Evolutionary conservation across 1,140 invertebrate genomes (phyloP).

Genomic region (Lerema accius): DNA sequence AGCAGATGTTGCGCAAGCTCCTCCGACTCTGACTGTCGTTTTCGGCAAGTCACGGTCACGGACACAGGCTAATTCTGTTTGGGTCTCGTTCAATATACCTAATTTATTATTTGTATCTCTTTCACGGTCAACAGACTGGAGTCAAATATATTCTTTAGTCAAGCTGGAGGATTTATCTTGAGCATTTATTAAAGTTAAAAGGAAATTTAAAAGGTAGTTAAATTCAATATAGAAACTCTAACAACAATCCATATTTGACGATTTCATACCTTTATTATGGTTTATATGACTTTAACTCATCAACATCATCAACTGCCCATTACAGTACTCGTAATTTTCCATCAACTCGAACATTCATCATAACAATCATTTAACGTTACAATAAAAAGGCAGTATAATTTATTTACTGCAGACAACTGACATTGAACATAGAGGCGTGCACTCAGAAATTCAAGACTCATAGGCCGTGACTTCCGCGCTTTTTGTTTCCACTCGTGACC

Average conservation of each 20-base stretch:
- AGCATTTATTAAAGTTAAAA: too few species aligned
- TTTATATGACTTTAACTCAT: too few species aligned
- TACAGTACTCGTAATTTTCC: too few species aligned
- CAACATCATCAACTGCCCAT: too few species aligned
- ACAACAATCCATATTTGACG: too few species aligned
- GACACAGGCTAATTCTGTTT: conserved; percentile 51
- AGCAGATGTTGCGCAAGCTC: conserved; percentile 43
- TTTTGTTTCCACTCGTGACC: conserved; percentile 44
- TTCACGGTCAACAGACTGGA: conserved; percentile 35
- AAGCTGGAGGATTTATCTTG: not conserved
- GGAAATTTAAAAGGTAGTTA: too few species aligned
- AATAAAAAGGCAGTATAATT: conserved; percentile 9
- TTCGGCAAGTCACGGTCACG: conserved; percentile 69
- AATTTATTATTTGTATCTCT: conserved; percentile 28
- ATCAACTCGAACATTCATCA: conserved; percentile 11
- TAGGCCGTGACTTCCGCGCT: conserved; percentile 58
- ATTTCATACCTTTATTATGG: too few species aligned
- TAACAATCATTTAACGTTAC: conserved; percentile 11
- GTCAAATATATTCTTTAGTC: not conserved
- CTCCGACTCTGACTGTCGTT: conserved; percentile 63
- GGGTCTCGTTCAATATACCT: conserved; percentile 46
- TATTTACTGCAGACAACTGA: conserved; percentile 30
- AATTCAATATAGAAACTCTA: too few species aligned
- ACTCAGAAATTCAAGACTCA: conserved; percentile 35
- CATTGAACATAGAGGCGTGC: conserved; percentile 39